Conservation (phyloP, 2,113 vertebrate genomes). For the Bambusicola thoracicus region DNA sequence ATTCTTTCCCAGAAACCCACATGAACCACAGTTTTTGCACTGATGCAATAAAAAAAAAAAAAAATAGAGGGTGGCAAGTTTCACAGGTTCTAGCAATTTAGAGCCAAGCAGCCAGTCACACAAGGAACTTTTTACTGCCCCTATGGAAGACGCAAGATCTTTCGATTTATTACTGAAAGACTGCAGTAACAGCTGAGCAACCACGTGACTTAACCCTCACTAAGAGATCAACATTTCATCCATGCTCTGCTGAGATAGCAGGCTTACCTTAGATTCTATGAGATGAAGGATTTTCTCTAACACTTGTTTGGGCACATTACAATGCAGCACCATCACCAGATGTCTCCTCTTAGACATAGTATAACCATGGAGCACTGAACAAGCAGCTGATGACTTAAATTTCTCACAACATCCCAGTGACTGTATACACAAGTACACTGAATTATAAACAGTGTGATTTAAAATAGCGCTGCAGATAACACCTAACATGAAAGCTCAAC, state of each 20-base stretch:
- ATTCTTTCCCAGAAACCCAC: not conserved
- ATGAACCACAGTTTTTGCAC: not conserved
- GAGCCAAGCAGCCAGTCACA: not conserved
- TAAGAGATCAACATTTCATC: not conserved
- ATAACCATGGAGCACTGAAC: not conserved
- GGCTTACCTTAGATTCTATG: not conserved
- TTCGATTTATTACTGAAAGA: not conserved
- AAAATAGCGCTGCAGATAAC: not conserved
- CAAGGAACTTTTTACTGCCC: not conserved
- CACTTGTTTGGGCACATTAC: not conserved
- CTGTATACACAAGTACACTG: accelerated
- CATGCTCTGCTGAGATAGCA: not conserved
- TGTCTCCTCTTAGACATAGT: not conserved
- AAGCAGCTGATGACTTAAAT: not conserved
- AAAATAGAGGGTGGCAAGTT: not conserved
- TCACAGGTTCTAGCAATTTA: not conserved
- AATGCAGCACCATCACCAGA: not conserved
- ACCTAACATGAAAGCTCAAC: not conserved
- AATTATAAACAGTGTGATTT: accelerated
- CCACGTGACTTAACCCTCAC: accelerated
- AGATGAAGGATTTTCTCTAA: too few species aligned
- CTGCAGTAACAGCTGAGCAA: not conserved
- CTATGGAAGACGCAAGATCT: not conserved
- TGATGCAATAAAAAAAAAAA: not conserved
- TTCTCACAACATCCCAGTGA: not conserved